These are phyloP conservation scores for Eupithecia insigniata DNA, from an alignment of 2,888 invertebrate species.

Conservation along the genomic window DNA sequence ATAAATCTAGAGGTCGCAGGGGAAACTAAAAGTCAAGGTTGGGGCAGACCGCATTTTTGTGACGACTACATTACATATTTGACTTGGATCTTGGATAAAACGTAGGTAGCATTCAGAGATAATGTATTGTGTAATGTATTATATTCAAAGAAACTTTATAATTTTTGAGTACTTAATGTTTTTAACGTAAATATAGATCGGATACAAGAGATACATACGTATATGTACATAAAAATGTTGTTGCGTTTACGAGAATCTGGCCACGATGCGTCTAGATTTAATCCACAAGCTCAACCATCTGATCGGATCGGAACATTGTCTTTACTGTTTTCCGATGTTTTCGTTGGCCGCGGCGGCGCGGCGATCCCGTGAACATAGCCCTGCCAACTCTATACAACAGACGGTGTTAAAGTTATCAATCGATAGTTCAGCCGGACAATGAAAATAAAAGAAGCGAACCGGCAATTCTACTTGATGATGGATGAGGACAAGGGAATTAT, in stretches of 20 bases:
- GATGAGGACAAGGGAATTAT: background rate
- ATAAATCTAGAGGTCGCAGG: background rate
- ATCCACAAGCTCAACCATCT: background rate
- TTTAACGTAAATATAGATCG: too few relatives aligned
- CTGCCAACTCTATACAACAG: background rate
- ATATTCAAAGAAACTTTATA: background rate
- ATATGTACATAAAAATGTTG: too few relatives aligned
- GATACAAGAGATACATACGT: background rate
- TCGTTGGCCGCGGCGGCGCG: conserved; percentile 25
- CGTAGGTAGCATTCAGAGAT: background rate
- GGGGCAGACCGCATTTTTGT: background rate
- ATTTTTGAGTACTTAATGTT: too few relatives aligned
- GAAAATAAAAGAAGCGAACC: background rate
- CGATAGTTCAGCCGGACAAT: background rate
- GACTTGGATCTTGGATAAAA: background rate
- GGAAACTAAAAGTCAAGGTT: background rate
- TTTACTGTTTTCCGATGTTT: conserved; percentile 27
- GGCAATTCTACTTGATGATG: background rate
- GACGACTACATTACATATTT: background rate
- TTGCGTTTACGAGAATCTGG: background rate
- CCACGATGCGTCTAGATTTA: background rate
- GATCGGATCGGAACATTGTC: conserved; percentile 20
- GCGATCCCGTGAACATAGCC: background rate
- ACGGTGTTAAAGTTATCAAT: background rate
- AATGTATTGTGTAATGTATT: background rate